Base-by-base conservation (phyloP, 2,797 vertebrate species). In the Siniperca scherzeri region DNA sequence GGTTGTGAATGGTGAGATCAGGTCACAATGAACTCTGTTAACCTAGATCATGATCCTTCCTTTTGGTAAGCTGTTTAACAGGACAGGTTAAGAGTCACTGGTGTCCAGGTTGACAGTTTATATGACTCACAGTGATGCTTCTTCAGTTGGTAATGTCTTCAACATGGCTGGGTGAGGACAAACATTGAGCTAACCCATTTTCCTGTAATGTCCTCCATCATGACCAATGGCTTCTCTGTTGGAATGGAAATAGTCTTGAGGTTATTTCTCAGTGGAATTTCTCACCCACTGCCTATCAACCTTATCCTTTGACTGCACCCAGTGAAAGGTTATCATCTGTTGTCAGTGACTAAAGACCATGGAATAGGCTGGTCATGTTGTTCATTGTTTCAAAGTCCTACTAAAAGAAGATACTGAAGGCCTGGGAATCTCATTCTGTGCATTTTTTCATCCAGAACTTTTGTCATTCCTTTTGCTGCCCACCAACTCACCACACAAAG, bases 381-480 rank as follows among this genome's bases (percentile, higher is more conserved):
- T 56, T 66, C 46, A 55, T 59, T 52, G 57, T 68, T 42, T 25
- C 10, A 21, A 67, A 48, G 55, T 77, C 33, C 10, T 7, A 21
- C 36, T 61, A 30, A 16, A 25, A 48, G 33, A 46, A 65, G 25
- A 70, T 55, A 22, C 38, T 1, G 10, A 59, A 56, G 19, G 14
- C 33, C 52, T 62, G 38, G 14, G 22, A 74, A 13, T 70, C 68
- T 82, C 77, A 74, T 84, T 74, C 55, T 61, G 30, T 82, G 78
- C 68, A 74, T 70, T 55, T 83, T 85, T 85, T 46, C 70, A 75
- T 46, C 53, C 56, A 72, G 61, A 73, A 50, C 68, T 75, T 85
- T 77, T 74, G 76, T 81, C 38, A 53, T 80, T 74, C 42, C 71
- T 61, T 71, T 70, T 57, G 53, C 22, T n/a, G 21, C n/a, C 75